Conservation (phyloP, 2,888 invertebrate genomes). For the Emesis furor region DNA sequence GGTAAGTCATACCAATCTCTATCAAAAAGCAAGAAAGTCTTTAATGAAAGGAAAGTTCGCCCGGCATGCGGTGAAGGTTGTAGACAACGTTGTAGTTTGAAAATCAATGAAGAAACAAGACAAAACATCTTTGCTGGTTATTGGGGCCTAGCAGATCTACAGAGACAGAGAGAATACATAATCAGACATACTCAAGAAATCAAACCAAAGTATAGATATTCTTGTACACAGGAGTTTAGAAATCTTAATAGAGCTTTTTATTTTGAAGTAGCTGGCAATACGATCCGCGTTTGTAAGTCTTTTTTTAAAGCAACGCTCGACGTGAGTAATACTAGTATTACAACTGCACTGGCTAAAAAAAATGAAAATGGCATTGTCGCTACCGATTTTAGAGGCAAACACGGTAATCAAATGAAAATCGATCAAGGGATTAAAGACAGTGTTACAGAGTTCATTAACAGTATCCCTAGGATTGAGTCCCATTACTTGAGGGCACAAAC, state of each 20-base stretch:
- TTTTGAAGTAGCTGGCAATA: conserved; percentile 48
- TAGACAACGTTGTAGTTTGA: conserved; percentile 47
- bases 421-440: neutral
- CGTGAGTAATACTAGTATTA: conserved; percentile 61
- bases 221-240: conserved; percentile 11
- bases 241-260: conserved; percentile 44
- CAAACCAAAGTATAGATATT: conserved; percentile 38
- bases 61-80: conserved; percentile 49
- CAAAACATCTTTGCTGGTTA: conserved; percentile 39
- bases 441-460: neutral
- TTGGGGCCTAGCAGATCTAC: conserved; percentile 36
- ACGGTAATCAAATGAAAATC: neutral
- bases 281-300: conserved; percentile 63
- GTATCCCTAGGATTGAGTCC: neutral
- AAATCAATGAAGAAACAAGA: conserved; percentile 38
- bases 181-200: conserved; percentile 33
- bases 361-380: neutral
- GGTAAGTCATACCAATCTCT: conserved; percentile 42
- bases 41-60: conserved; percentile 37
- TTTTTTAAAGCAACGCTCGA: conserved; percentile 58
- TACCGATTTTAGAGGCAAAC: neutral
- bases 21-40: conserved; percentile 40
- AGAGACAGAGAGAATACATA: conserved; percentile 43
- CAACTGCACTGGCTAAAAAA: conserved; percentile 38
- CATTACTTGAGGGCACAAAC: conserved; percentile 10